phyloP scores from a whole-genome alignment of 1,140 invertebrate genomes.

The Ostrea edulis region DNA sequence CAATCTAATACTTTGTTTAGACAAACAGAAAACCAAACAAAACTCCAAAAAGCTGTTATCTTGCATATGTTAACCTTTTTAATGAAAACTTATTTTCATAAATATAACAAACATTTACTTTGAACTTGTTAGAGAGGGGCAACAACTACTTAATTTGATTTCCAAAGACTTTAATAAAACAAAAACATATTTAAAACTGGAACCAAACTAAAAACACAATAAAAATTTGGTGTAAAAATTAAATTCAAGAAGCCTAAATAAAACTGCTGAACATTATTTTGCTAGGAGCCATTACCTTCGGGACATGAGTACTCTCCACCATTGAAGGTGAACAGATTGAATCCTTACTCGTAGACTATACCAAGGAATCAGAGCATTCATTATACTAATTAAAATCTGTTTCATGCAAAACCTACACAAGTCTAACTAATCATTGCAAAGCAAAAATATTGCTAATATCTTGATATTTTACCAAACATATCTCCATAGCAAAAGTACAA shows the following conservation, averaged over 20 bases:
- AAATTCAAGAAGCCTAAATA: neutral
- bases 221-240: slow-evolving; percentile 2
- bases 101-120: neutral
- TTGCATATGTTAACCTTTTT: neutral
- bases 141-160: neutral
- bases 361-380: slow-evolving; percentile 16
- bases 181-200: neutral
- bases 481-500: neutral
- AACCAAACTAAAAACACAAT: neutral
- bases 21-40: neutral
- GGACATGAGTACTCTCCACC: neutral
- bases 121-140: neutral
- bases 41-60: neutral
- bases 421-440: neutral
- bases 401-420: neutral
- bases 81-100: neutral
- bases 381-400: neutral
- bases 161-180: neutral
- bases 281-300: neutral
- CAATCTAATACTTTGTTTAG: neutral
- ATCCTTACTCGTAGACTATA: slow-evolving; percentile 27
- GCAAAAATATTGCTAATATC: neutral
- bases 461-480: neutral
- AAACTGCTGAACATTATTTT: neutral
- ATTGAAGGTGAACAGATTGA: slow-evolving; percentile 11